Evolutionary conservation across 1,140 invertebrate species (phyloP).

Genomic region (Meloidogyne chitwoodi): DNA sequence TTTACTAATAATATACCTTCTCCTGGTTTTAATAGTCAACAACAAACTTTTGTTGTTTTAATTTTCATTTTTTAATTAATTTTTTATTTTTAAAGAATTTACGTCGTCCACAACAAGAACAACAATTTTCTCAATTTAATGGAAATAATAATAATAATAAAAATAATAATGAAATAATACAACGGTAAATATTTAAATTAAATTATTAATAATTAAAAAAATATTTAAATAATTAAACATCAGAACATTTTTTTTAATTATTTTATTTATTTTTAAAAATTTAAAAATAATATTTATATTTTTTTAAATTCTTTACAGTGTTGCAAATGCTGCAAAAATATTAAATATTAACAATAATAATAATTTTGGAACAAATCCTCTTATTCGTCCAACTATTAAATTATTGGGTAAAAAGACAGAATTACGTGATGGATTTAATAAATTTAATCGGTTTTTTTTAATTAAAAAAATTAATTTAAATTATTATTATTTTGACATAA

Average conservation of each 20-base stretch:
- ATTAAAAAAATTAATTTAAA: neutral
- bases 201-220: too few species aligned
- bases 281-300: neutral
- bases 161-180: neutral
- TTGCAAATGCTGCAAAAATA: slow-evolving; percentile 7
- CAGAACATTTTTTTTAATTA: too few species aligned
- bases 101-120: neutral
- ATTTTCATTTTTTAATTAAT: too few species aligned
- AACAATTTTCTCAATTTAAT: neutral
- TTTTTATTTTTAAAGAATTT: neutral
- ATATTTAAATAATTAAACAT: too few species aligned
- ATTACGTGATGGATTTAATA: slow-evolving; percentile 12
- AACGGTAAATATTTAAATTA: neutral
- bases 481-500: too few species aligned
- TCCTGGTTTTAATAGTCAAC: neutral
- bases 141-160: too few species aligned
- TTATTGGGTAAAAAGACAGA: neutral
- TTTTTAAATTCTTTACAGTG: neutral
- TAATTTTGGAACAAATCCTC: neutral
- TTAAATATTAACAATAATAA: neutral
- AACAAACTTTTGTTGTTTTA: neutral
- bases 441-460: slow-evolving; percentile 9
- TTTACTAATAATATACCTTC: neutral
- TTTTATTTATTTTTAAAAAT: neutral
- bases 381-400: neutral